Evolutionary conservation across 2,113 vertebrate species (phyloP).

Genomic region (Podarcis raffonei): DNA sequence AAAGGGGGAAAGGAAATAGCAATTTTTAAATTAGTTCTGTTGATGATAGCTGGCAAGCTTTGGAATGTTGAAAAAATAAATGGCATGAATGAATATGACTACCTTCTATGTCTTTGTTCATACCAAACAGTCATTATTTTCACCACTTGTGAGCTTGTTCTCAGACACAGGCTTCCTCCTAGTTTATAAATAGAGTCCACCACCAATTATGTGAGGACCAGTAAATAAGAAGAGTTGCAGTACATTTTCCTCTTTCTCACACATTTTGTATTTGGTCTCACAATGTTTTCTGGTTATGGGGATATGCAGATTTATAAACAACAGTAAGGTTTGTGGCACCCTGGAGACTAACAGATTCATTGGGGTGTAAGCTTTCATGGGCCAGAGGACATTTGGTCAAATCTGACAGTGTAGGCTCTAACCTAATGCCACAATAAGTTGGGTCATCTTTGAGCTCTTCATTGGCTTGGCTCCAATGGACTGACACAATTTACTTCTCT

Average conservation of each 20-base stretch:
- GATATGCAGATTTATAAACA: not conserved
- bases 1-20: not conserved
- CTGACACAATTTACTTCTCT: not conserved
- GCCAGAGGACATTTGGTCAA: not conserved
- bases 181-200: not conserved
- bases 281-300: not conserved
- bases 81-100: not conserved
- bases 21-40: not conserved
- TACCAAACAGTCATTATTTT: not conserved
- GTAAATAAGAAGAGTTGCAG: not conserved
- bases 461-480: not conserved
- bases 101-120: not conserved
- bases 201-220: not conserved
- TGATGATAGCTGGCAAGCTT: not conserved
- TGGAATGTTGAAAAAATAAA: not conserved
- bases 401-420: not conserved
- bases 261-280: not conserved
- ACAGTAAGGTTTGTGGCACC: not conserved
- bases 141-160: not conserved
- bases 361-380: not conserved
- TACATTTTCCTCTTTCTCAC: not conserved
- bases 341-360: not conserved
- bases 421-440: not conserved
- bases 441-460: not conserved
- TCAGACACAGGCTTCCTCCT: not conserved